Conservation (phyloP, 1,140 invertebrate genomes). For the Ganaspis sp. region DNA sequence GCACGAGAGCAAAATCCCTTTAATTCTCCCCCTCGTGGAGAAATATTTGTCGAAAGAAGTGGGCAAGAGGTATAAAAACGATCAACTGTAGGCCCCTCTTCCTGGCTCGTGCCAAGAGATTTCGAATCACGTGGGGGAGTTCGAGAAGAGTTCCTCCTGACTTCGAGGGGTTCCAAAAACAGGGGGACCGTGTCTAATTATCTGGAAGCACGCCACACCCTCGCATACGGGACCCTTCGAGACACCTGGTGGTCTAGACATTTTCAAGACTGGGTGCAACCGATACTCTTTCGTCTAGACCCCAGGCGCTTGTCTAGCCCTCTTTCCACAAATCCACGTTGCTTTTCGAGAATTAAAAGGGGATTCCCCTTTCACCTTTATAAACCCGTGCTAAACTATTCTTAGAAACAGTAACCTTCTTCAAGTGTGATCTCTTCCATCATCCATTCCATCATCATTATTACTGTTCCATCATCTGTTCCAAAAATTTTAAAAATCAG, state of each 20-base stretch:
- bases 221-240: slow-evolving; percentile 48
- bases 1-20: too few species aligned
- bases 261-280: slow-evolving; percentile 41
- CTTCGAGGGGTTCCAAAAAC: slow-evolving; percentile 55
- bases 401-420: not conserved
- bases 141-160: slow-evolving; percentile 43
- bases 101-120: slow-evolving; percentile 62
- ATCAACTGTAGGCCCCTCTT: slow-evolving; percentile 29
- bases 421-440: too few species aligned
- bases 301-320: slow-evolving; percentile 31
- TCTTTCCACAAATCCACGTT: not conserved
- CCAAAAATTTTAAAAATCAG: too few species aligned
- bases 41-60: slow-evolving; percentile 42
- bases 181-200: slow-evolving; percentile 62
- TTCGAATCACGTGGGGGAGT: slow-evolving; percentile 57
- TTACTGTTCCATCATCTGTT: too few species aligned
- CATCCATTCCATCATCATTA: too few species aligned
- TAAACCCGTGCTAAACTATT: too few species aligned
- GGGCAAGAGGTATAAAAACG: slow-evolving; percentile 40
- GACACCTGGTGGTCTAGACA: slow-evolving; percentile 63
- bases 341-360: not conserved
- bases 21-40: not conserved
- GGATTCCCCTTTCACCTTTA: not conserved
- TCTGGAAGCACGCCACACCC: slow-evolving; percentile 64
- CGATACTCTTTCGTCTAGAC: slow-evolving; percentile 11